These are phyloP conservation scores for Eretmocerus hayati DNA, from an alignment of 2,888 invertebrate genomes.

Conservation along the genomic window DNA sequence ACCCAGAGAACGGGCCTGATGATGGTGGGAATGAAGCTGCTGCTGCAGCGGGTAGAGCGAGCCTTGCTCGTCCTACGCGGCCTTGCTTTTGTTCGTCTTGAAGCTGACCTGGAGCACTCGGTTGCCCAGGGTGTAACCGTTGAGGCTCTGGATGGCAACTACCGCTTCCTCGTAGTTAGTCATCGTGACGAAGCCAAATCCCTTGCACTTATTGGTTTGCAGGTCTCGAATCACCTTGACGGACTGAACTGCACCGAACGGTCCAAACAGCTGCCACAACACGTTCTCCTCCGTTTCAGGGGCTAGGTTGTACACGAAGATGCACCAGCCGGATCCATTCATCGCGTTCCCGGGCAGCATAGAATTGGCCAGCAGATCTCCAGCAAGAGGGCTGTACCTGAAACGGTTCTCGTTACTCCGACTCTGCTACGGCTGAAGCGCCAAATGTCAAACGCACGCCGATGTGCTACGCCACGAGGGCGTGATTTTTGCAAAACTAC, in stretches of 20 bases:
- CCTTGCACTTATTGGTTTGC: constrained; percentile 90
- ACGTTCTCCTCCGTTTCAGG: constrained; percentile 94
- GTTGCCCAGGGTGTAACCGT: constrained; percentile 86
- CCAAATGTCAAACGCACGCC: too few species aligned
- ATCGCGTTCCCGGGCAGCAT: constrained; percentile 69
- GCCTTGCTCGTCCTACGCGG: constrained; percentile 54
- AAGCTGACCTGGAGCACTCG: constrained; percentile 88
- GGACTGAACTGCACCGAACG: constrained; percentile 88
- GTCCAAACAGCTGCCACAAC: constrained; percentile 93
- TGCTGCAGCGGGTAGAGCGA: constrained; percentile 25
- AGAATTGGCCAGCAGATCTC: constrained; percentile 66
- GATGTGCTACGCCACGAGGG: too few species aligned
- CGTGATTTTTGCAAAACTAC: too few species aligned
- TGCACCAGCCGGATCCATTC: constrained; percentile 76
- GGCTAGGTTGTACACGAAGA: constrained; percentile 93
- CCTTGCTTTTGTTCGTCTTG: constrained; percentile 77
- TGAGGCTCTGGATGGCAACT: constrained; percentile 84
- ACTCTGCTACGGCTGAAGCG: too few species aligned
- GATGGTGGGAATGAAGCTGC: constrained; percentile 11
- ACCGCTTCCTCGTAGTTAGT: constrained; percentile 91
- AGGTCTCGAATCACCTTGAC: constrained; percentile 89
- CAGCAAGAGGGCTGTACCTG: constrained; percentile 82
- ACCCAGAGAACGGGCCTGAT: background rate
- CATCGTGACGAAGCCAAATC: constrained; percentile 93
- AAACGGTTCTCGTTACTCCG: constrained; percentile 28